Evolutionary conservation across 2,113 vertebrate species (phyloP), one percentile per base, ranked within the genome.

Genomic region (Verasper variegatus): DNA sequence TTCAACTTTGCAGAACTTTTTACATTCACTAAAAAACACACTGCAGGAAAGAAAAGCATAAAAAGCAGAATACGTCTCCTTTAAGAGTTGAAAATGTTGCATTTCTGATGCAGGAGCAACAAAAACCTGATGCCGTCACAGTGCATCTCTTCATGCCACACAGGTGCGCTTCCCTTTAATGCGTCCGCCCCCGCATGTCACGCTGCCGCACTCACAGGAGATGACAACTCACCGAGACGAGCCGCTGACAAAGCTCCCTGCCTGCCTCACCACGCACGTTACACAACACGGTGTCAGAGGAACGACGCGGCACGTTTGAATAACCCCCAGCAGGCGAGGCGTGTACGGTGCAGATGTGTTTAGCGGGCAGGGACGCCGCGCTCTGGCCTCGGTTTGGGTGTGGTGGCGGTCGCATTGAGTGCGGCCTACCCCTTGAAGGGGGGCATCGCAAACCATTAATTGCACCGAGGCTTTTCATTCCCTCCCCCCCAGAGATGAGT

Each of bases 361-460:
- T 51, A 69, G 79, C 15, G 47, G 66, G 35, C 55, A 69, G 55
- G 71, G 86, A 56, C 72, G 3, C 65, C 59, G 18, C 5, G 56
- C 58, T 75, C 51, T 23, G 80, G 78, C 68, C 45, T 82, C 67
- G 2, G 52, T 63, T 63, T 74, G 89, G 91, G 85, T 72, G 85
- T 78, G 82, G 83, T 76, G 61, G 63, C 14, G 64, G 76, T 63
- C 17, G 35, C 59, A 60, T 40, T 5, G 63, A 86, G 62, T 64
- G 86, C 18, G 47, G 47, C 76, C 52, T 6, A 57, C 40, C 82
- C 78, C 78, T 73, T 83, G 20, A 88, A 76, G 82, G 69, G 54
- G 54, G 76, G 59, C 52, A 76, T 80, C 81, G 72, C 66, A 82
- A 31, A 80, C 88, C 86, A 86, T 88, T 87, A 90, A 90, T 87